Evolutionary conservation across 2,888 invertebrate genomes (phyloP), one percentile per base, ranked within the genome.

Genomic region (Anthoptus insignis): DNA sequence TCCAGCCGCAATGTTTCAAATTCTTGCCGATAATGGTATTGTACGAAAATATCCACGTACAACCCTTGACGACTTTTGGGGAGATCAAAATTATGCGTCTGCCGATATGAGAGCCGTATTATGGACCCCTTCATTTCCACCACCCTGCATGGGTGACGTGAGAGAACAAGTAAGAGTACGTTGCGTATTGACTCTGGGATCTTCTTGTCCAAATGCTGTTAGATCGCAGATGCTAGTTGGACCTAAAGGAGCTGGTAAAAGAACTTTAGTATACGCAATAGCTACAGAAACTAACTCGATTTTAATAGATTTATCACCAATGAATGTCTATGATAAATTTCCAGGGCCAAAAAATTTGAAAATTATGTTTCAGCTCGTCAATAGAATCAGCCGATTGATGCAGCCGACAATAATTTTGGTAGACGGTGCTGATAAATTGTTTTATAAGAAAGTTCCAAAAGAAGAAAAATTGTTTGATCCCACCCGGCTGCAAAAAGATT

Each of bases 361-460:
- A 75, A 95, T 94, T 83, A 91, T 98, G 73, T 93, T 96, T 67
- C 93, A 95, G 67, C 93, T 95, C 22, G 88, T 97, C 0, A 94
- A 94, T 52, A 97, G 95, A 93, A 95, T 96, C 75, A 93, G 95
- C 22, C 90, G 91, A 68, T 60, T 94, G n/a, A 94, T 95, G 78
- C 96, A 97, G 74, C 97, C 97, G 0, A 95, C 97, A 0, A 89
- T 98, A 0, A 95, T 97, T 66, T 94, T 95, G 69, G 94, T 97
- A 21, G 95, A 96, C 5, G 90, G 94, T 50, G 96, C 94, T 0
- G 96, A 97, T 65, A 95, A 94, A 76, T 91, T 96, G 69, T 97
- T 96, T 87, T 95, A 95, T 69, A 96, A 95, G 73, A 95, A 94
- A 80, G 94, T 96, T 3, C 95, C 96, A 0, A 88, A 92, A 67